phyloP scores from a whole-genome alignment of 2,113 vertebrate genomes.

The Carassius gibelio region DNA sequence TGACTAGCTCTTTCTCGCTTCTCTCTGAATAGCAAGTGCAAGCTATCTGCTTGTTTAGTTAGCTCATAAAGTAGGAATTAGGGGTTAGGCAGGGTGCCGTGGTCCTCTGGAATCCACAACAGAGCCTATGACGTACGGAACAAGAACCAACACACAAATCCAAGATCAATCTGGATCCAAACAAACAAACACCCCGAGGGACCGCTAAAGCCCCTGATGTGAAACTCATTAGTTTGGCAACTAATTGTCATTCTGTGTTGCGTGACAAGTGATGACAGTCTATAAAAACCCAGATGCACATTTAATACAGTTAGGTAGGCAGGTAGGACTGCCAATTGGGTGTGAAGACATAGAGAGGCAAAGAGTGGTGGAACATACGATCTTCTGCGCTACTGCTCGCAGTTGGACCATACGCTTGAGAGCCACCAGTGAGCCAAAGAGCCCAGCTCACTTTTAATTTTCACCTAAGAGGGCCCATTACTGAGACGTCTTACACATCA shows the following conservation, averaged over 20 bases:
- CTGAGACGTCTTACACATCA: conserved; percentile 54
- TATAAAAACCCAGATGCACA: background rate
- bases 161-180: conserved; percentile 20
- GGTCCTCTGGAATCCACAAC: conserved; percentile 15
- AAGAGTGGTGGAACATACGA: conserved; percentile 34
- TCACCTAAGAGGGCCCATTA: conserved; percentile 53
- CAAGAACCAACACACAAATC: conserved; percentile 11
- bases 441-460: conserved; percentile 41
- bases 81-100: background rate
- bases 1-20: background rate
- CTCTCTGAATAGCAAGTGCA: background rate
- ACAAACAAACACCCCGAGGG: background rate
- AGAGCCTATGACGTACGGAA: background rate
- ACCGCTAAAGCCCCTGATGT: background rate
- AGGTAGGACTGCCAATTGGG: background rate
- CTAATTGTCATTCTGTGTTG: conserved; percentile 9
- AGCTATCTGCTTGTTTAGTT: background rate
- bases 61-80: conserved; percentile 31
- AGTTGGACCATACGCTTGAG: background rate
- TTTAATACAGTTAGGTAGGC: background rate
- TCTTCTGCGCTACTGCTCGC: conserved; percentile 21
- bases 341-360: background rate
- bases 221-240: conserved; percentile 17
- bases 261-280: conserved; percentile 1
- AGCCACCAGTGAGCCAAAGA: conserved; percentile 3